Conservation (phyloP, 2,113 vertebrate genomes). For the Danio rerio region DNA sequence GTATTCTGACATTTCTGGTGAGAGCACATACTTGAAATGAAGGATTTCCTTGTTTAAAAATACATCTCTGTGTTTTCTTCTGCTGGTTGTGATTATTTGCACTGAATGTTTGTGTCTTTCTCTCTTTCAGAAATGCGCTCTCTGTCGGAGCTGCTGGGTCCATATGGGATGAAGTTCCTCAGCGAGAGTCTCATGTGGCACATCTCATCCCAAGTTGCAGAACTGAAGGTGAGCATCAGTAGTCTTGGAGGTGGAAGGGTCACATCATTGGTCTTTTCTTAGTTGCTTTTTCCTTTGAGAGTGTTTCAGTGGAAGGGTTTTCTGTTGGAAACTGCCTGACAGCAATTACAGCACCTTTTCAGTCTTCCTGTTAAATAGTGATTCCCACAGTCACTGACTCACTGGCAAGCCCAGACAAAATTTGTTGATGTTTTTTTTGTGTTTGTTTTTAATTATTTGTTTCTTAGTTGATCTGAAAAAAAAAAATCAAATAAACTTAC, state of each 20-base stretch:
- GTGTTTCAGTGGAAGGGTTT: conserved; percentile 4
- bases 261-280: background rate
- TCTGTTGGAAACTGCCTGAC: too few relatives aligned
- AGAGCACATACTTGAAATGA: conserved; percentile 13
- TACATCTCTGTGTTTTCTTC: background rate
- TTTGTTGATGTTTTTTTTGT: background rate
- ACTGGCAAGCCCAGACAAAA: background rate
- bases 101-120: conserved; percentile 46
- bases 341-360: conserved; percentile 41
- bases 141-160: conserved; percentile 95
- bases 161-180: conserved; percentile 99
- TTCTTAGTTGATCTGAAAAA: background rate
- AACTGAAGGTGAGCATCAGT: conserved; percentile 88
- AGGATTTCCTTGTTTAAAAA: conserved; percentile 10
- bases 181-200: conserved; percentile 99
- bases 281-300: background rate
- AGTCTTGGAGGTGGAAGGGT: background rate
- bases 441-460: background rate
- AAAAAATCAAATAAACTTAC: background rate
- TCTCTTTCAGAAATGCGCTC: conserved; percentile 92
- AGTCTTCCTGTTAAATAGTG: conserved; percentile 41
- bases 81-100: background rate
- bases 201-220: conserved; percentile 98
- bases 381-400: conserved; percentile 27
- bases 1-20: conserved; percentile 98